These are phyloP conservation scores for Psilopogon haemacephalus DNA, from an alignment of 2,113 vertebrate species.

Conservation along the genomic window DNA sequence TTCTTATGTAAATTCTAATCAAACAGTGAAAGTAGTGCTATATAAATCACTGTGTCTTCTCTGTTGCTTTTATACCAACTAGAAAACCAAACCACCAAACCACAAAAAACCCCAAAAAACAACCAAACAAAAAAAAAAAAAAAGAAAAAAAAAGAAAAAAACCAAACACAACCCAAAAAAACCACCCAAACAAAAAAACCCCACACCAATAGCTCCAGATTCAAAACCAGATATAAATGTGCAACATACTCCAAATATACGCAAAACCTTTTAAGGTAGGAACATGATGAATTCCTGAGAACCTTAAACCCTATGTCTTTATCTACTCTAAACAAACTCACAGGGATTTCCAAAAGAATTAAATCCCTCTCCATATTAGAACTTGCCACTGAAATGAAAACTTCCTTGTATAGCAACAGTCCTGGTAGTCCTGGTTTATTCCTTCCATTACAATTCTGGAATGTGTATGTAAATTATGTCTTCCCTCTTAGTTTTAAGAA, in stretches of 20 bases:
- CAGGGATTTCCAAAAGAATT: neutral
- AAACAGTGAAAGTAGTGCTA: neutral
- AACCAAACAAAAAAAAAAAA: neutral
- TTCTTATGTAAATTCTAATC: neutral
- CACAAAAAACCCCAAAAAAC: too few relatives aligned
- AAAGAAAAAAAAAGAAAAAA: neutral
- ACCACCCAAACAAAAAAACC: too few relatives aligned
- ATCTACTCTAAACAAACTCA: neutral
- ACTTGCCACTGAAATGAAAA: neutral
- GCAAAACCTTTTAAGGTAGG: neutral
- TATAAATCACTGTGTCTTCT: neutral
- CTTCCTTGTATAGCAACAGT: neutral
- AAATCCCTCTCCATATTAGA: neutral
- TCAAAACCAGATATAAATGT: neutral
- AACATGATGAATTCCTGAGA: neutral
- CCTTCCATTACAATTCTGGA: neutral
- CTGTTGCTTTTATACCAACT: neutral
- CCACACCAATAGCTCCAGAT: too few relatives aligned
- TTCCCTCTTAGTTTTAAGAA: neutral
- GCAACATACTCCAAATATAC: neutral
- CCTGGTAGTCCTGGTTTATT: neutral
- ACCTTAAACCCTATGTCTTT: neutral
- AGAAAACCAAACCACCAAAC: neutral
- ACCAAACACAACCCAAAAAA: too few relatives aligned
- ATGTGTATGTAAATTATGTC: neutral